Evolutionary conservation across 37 sponge, comb jelly and placozoan species (phyloP).

Genomic region (Spongia lamella): DNA sequence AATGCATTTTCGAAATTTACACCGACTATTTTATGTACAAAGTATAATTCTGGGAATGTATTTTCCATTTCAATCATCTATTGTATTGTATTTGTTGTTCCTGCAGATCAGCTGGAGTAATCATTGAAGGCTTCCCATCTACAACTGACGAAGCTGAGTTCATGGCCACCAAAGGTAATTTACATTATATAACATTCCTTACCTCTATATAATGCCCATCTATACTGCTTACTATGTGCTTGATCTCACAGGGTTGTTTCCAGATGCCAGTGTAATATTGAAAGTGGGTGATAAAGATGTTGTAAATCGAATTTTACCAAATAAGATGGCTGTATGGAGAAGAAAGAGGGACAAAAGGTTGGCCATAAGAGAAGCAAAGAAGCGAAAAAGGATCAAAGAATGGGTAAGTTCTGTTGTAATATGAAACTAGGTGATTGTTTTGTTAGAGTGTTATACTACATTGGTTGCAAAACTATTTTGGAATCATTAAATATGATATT

Average conservation of each 20-base stretch:
- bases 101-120: conserved; percentile 89
- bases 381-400: conserved; percentile 39
- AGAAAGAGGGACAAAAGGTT: conserved; percentile 68
- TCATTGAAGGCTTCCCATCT: conserved; percentile 91
- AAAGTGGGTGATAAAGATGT: conserved; percentile 71
- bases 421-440: not conserved
- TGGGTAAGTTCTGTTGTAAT: conserved; percentile 51
- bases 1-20: no score
- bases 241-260: conserved; percentile 54
- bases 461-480: no score
- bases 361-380: conserved; percentile 30
- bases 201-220: not conserved
- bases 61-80: no score
- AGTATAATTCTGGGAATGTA: no score
- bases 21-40: no score
- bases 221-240: not conserved
- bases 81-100: no score
- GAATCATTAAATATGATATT: not conserved
- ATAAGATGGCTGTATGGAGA: conserved; percentile 69
- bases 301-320: conserved; percentile 66
- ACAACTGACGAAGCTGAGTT: conserved; percentile 71
- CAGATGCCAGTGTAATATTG: conserved; percentile 79
- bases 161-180: conserved; percentile 58
- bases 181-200: not conserved
- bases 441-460: no score